Base-by-base conservation (phyloP, 2,797 vertebrate species). In the Sphenopsis melanotis region DNA sequence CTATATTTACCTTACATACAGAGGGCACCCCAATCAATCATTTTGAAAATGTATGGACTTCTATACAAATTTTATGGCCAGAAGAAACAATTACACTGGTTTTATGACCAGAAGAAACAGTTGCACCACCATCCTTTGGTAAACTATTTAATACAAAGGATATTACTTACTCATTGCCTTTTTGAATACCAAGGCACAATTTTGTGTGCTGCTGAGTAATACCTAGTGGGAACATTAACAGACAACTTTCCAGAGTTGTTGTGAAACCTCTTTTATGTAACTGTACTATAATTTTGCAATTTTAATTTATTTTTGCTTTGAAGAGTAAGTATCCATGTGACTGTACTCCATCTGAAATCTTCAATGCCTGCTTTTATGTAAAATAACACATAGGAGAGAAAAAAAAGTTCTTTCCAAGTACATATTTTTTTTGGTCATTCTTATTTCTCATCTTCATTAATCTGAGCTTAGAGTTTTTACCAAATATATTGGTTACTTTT, bases 261-360 rank as follows among this genome's bases (percentile, higher is more conserved):
- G 0, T 66, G 46, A 77, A 90, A 65, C 32, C 5, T 78, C 19
- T 79, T 78, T 75, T 41, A 76, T 79, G 19, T 72, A 90, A 59
- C 17, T 66, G 34, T 63, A 82, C 49, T 52, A 63, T 66, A 50
- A 92, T 79, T 94, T 90, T 87, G 12, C 29, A 76, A 39, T 91
- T 93, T 69, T 69, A 79, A 69, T 89, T 90, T 89, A 32, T 42
- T 87, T 92, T 89, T 94, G 34, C 39, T 89, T 82, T 90, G 39
- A 72, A 22, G 24, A 96, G 11, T 36, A 91, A 66, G 32, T 46
- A 79, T n/a, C 24, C 64, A 49, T 39, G 13, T 76, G 69, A 52
- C 47, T 89, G 12, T 61, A 66, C 15, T 88, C 26, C 26, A 74
- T 68, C 56, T 89, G 56, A 63, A 96, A 78, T 55, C 44, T 85